phyloP scores from a whole-genome alignment of 2,113 vertebrate species.

The Tragelaphus scriptus region DNA sequence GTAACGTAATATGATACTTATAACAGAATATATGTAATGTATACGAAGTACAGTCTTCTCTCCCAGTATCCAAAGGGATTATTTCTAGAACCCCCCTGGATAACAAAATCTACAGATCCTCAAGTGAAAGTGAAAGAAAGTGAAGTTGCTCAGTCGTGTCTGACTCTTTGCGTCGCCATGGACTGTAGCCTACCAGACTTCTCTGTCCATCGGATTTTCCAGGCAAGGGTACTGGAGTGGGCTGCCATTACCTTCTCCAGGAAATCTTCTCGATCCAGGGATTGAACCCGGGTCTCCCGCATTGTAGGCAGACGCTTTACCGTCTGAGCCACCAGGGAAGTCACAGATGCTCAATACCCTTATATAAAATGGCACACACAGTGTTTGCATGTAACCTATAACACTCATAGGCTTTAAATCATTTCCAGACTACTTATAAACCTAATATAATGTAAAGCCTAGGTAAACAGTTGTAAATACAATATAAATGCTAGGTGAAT shows the following conservation, averaged over 20 bases:
- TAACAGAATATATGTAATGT: not conserved
- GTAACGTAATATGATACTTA: not conserved
- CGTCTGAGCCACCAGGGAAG: no score
- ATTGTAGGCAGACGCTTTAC: no score
- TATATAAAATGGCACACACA: not conserved
- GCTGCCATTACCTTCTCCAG: no score
- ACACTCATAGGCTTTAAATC: not conserved
- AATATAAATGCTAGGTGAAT: not conserved
- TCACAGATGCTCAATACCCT: not conserved
- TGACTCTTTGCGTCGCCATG: no score
- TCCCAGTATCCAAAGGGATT: not conserved
- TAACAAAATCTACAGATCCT: not conserved
- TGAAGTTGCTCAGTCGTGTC: no score
- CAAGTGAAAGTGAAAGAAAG: not conserved
- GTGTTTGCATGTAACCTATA: not conserved
- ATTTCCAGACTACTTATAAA: not conserved
- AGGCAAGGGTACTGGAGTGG: no score
- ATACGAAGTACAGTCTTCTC: not conserved
- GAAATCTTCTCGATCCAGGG: no score
- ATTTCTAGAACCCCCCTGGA: not conserved
- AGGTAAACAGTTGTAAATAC: not conserved
- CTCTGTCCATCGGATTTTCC: no score
- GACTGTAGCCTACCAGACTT: no score
- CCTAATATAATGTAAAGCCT: not conserved
- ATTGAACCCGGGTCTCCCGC: no score